Evolutionary conservation across 2,113 vertebrate species (phyloP), one percentile per base, ranked within the genome.

Genomic region (Mugil cephalus): DNA sequence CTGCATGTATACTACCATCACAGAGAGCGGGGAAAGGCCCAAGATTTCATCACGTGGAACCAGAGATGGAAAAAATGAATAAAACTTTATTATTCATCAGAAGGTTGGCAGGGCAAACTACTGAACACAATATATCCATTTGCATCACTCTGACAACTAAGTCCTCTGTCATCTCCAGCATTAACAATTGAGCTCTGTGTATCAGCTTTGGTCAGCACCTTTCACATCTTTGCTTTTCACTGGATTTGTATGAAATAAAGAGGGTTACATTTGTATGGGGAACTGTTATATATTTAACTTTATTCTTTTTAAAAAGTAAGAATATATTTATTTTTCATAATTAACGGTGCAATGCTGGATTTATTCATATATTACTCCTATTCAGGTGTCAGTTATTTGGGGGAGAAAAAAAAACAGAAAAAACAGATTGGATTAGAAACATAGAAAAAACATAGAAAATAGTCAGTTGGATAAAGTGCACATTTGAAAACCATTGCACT

Each of bases 121-220:
- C 74, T 56, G 80, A 92, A 94, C 91, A 94, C 85, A 90, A 90
- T 90, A 87, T 93, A 84, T 92, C 92, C 93, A 94, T 92, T 93
- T 93, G 87, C 84, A 87, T 91, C 87, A 56, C 58, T 62, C 69
- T 53, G 75, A 90, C 82, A 88, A 85, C 84, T 85, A 48, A n/a
- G 63, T 65, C 69, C 61, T 69, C 87, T 85, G 78, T 89, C 88
- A 86, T 83, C 65, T 43, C 21, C 55, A 36, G 77, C 86, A 86
- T 89, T 90, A 90, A 89, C 79, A 79, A 90, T 89, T 88, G 72
- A 90, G 82, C 58, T 82, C 30, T 42, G 35, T 66, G 40, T 74
- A 77, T 75, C 61, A 68, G 17, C 53, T 10, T 34, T 70, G 48
- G 66, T 63, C 73, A 58, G 43, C 43, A 60, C 75, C 56, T 75